Percentiles rank a stretch among this genome's conserved stretches.
Evolutionary conservation across 1,140 invertebrate species (phyloP).

Genomic region (Drosophila teissieri): DNA sequence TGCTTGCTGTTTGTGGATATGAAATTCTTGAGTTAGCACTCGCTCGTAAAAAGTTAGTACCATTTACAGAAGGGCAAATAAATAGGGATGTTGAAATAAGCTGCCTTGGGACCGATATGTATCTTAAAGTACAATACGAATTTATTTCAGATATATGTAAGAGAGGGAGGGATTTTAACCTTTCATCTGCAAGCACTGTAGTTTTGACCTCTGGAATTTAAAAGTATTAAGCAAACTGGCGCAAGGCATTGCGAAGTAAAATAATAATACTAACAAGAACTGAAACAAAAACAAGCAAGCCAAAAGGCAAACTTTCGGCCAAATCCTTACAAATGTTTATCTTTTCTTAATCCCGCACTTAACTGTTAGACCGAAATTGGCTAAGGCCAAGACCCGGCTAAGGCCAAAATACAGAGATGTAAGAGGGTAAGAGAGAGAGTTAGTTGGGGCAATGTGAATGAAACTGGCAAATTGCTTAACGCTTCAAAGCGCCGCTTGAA

Average conservation of each 20-base stretch:
- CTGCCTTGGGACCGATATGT: not conserved
- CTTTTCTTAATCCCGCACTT: conserved; percentile 84
- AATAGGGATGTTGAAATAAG: not conserved
- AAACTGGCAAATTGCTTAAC: conserved; percentile 83
- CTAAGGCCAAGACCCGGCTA: conserved; percentile 32
- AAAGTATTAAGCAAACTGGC: conserved; percentile 15
- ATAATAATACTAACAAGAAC: conserved; percentile 70
- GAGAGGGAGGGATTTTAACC: not conserved
- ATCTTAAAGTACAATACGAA: not conserved
- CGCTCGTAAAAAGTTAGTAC: conserved; percentile 24
- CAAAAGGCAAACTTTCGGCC: conserved; percentile 78
- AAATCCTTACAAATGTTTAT: conserved; percentile 84
- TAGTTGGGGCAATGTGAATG: conserved; percentile 47
- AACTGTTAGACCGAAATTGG: conserved; percentile 79
- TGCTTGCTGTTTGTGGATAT: conserved; percentile 39
- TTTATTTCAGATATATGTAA: not conserved
- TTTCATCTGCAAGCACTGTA: conserved; percentile 8
- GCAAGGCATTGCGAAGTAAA: conserved; percentile 39
- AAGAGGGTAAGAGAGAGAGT: not conserved
- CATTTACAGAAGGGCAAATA: conserved; percentile 21
- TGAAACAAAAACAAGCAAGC: conserved; percentile 75
- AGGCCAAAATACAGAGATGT: not conserved
- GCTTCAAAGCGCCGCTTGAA: conserved; percentile 50
- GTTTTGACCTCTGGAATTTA: conserved; percentile 10
- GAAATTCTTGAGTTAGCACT: conserved; percentile 16